Base-by-base conservation (phyloP, 1,140 invertebrate genomes). In the Pseudomyrmex cubaensis region DNA sequence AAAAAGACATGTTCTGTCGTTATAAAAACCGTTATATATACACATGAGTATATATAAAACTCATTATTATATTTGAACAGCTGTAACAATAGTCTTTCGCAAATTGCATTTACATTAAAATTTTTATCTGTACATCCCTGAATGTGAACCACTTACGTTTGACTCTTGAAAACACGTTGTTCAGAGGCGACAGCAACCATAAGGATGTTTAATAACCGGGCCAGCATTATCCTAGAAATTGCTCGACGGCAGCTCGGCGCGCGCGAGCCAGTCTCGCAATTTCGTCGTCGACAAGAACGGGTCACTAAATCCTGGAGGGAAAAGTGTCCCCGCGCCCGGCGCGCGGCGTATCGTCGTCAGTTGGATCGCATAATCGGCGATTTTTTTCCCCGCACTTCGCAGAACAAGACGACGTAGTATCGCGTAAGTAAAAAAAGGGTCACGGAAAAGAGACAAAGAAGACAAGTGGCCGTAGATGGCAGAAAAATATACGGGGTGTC, bases 311-410 rank as follows among this genome's bases (percentile, higher is more conserved):
- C 70, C 35, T 17, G 35, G 35, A 35, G 50, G 46, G 75, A 80
- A 72, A 62, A 67, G 56, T 80, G 73, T 69, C 57, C 57, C 70
- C 20, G 35, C 52, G 13, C 13, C 0, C 52, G 62, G 17, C 72
- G 52, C 63, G 52, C 52, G 75, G 74, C 67, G 76, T 80, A 78
- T 78, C 76, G 76, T 5, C 64, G 76, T 78, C 74, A 77, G 74
- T 77, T 35, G 57, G 50, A 86, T 66, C 78, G 80, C 82, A 80
- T 88, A 82, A 88, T 86, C 72, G 87, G 80, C 76, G 78, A 80
- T 88, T 86, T 88, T 87, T 76, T 84, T 80, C 54, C 8, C 15
- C 17, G 5, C 1, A 2, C 61, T 63, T 62, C n/a, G 4, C 35
- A 2, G 20, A 8, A 63, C 22, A 66, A 75, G 44, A 48, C n/a